phyloP scores from a whole-genome alignment of 2,888 invertebrate genomes.

The Agelastica alni region DNA sequence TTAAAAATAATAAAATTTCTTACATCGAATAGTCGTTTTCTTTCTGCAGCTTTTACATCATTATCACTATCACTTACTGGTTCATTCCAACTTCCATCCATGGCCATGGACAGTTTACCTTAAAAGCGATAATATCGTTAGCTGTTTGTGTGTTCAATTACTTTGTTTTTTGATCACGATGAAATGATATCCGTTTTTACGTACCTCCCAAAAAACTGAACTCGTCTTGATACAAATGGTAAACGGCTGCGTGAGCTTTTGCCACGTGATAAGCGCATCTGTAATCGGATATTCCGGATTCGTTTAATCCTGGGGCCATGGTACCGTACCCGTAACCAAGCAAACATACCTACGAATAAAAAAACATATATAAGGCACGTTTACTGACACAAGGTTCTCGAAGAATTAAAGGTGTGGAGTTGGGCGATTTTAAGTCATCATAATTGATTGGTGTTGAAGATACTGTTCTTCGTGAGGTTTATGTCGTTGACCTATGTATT shows the following conservation, averaged over 20 bases:
- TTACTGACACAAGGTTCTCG: too few species aligned
- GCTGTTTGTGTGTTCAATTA: not conserved
- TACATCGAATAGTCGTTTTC: constrained; percentile 61
- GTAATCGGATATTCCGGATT: constrained; percentile 64
- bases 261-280: constrained; percentile 66
- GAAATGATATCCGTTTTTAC: not conserved
- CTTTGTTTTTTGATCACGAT: not conserved
- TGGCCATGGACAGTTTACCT: constrained; percentile 25
- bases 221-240: constrained; percentile 39
- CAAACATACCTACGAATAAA: constrained; percentile 6
- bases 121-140: constrained; percentile 2
- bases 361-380: too few species aligned
- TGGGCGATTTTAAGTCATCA: too few species aligned
- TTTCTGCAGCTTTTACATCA: constrained; percentile 66
- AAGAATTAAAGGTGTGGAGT: too few species aligned
- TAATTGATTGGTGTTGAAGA: too few species aligned
- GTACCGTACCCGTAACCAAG: constrained; percentile 47
- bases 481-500: too few species aligned
- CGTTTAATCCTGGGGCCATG: constrained; percentile 57
- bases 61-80: constrained; percentile 54
- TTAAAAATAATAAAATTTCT: not conserved
- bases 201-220: constrained; percentile 14
- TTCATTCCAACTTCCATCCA: constrained; percentile 27
- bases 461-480: too few species aligned
- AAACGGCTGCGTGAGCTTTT: constrained; percentile 67